Evolutionary conservation across 2,888 invertebrate genomes (phyloP).

Genomic region (Chironomus tentans): DNA sequence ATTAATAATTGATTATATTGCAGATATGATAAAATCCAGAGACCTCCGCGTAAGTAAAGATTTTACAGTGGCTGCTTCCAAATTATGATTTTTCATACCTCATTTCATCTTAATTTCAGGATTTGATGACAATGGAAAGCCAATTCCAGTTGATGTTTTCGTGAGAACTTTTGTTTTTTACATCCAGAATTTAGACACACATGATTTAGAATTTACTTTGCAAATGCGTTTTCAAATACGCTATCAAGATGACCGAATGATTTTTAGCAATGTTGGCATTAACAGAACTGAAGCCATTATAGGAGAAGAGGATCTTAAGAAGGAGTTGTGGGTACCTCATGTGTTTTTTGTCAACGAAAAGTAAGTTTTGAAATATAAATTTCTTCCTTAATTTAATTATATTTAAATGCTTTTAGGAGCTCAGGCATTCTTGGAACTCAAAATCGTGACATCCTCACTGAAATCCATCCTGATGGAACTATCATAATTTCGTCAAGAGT

Average conservation of each 20-base stretch:
- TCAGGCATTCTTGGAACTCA: conserved; percentile 72
- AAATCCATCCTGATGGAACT: conserved; percentile 68
- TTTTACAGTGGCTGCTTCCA: too few species aligned
- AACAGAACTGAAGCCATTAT: conserved; percentile 56
- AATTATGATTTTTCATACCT: too few species aligned
- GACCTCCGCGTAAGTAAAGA: conserved; percentile 44
- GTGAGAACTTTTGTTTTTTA: conserved; percentile 74
- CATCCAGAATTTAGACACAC: conserved; percentile 73
- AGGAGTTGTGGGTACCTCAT: conserved; percentile 74
- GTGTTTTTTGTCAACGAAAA: conserved; percentile 72
- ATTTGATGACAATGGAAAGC: conserved; percentile 40
- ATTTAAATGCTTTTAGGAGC: conserved; percentile 36
- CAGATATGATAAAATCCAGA: conserved; percentile 58
- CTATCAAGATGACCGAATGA: conserved; percentile 63
- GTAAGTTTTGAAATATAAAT: too few species aligned
- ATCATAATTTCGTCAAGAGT: conserved; percentile 70
- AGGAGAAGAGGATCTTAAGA: conserved; percentile 60
- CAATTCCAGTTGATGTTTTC: conserved; percentile 57
- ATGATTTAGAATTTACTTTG: conserved; percentile 47
- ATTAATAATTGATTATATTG: too few species aligned
- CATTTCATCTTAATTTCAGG: too few species aligned
- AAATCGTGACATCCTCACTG: conserved; percentile 67
- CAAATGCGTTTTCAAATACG: conserved; percentile 71
- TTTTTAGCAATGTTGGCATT: conserved; percentile 58
- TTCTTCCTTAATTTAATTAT: not conserved